Evolutionary conservation across 2,113 vertebrate species (phyloP), one percentile per base, ranked within the genome.

Genomic region (Hoplias malabaricus): DNA sequence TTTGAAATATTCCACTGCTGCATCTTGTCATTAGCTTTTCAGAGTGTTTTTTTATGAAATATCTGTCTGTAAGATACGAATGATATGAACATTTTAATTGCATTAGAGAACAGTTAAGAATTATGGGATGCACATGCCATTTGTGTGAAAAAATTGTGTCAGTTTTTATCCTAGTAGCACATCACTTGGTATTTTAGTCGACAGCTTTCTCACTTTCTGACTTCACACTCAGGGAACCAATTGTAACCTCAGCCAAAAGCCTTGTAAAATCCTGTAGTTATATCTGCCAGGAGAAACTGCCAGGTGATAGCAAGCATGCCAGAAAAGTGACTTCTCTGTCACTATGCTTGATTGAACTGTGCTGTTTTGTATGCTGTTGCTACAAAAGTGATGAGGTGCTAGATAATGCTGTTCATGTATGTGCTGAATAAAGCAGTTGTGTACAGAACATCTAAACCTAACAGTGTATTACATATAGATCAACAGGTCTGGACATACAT

Each of bases 281-380:
- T 59, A 68, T 69, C 61, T 80, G 63, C 53, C 31, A 75, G 48
- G 29, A 69, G 72, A 36, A 13, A 69, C 42, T 14, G 16, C 1
- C 25, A 23, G 16, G 21, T 38, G 42, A 53, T 40, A 46, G 10
- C 7, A 48, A 38, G 16, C 14, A 59, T 56, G 67, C 61, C 56
- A 63, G 68, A 65, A 53, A 70, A 78, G 31, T 27, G 43, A 72
- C 53, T 23, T 3, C 5, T 59, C 19, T 67, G 73, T 56, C 63
- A 67, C 9, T n/a, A 38, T 46, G 65, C 48, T 61, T 21, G 33
- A 42, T 67, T 23, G 50, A 61, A 46, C 46, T 9, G 29, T 61
- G 14, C 11, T 10, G 46, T 67, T 76, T 76, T 53, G 43, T 62
- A 73, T 79, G 61, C 67, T 79, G 31, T 13, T 33, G 53, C 69